A percentile compares a stretch with the other conserved stretches of the same genome.
Conservation (phyloP, 2,888 invertebrate species). For the Julus scanicus region DNA sequence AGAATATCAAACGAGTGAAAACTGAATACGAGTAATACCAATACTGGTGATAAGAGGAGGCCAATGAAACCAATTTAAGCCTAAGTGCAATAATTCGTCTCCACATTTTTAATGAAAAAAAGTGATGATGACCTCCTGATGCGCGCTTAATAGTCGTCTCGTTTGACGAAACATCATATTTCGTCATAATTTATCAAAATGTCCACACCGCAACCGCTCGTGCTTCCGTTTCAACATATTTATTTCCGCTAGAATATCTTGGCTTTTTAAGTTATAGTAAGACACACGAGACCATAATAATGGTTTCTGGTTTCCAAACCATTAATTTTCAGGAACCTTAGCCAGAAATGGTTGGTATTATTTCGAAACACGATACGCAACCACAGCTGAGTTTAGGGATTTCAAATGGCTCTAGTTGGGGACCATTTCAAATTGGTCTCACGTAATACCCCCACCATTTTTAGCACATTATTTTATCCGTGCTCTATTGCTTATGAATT, state of each 20-base stretch:
- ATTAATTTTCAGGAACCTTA: not conserved
- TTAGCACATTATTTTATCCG: no score
- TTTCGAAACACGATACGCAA: not conserved
- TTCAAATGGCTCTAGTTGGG: not conserved
- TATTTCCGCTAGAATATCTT: conserved; percentile 5
- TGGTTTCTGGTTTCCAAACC: not conserved
- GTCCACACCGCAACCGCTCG: not conserved
- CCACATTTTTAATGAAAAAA: not conserved
- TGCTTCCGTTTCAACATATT: not conserved
- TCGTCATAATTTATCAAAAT: not conserved
- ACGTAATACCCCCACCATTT: no score
- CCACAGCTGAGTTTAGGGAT: not conserved
- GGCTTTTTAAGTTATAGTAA: not conserved
- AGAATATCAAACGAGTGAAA: not conserved
- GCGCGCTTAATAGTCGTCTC: conserved; percentile 2
- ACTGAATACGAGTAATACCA: not conserved
- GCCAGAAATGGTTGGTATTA: not conserved
- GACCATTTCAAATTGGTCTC: not conserved
- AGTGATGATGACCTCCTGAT: conserved; percentile 1
- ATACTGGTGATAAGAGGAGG: not conserved
- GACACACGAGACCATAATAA: not conserved
- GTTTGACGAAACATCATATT: not conserved
- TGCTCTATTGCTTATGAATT: no score
- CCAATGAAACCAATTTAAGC: not conserved
- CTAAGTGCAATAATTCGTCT: not conserved